Conservation (phyloP, 64 coral and sea anemone genomes). For the Actinia tenebrosa region DNA sequence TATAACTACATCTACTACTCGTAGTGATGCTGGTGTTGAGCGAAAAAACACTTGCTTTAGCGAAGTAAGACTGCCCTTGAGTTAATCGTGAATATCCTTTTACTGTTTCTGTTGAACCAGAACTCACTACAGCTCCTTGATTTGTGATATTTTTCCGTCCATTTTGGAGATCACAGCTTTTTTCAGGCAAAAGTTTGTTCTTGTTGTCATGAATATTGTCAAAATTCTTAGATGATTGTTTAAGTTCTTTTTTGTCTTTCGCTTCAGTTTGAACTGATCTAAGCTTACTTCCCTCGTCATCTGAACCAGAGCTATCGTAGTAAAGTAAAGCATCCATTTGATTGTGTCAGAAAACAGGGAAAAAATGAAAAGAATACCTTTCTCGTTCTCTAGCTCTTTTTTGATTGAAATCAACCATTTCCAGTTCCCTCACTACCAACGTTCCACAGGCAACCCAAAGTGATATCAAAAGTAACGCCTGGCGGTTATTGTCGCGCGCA, state of each 20-base stretch:
- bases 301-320: slow-evolving; percentile 25
- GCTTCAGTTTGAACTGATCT: neutral
- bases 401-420: neutral
- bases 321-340: slow-evolving; percentile 29
- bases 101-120: neutral
- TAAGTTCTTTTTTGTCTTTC: neutral
- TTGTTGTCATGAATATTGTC: neutral
- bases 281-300: neutral
- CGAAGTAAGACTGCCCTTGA: neutral
- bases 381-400: neutral
- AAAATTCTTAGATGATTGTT: neutral
- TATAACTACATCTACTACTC: neutral
- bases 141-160: neutral
- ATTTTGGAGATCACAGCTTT: neutral
- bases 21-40: neutral
- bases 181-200: neutral
- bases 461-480: neutral
- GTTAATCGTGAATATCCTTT: neutral
- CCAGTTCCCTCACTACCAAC: neutral
- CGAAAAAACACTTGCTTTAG: neutral
- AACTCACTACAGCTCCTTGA: neutral
- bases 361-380: neutral
- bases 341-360: neutral
- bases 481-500: too few species aligned
- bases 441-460: neutral